Conservation (phyloP, 1,140 invertebrate genomes). For the Hycleus cichorii region DNA sequence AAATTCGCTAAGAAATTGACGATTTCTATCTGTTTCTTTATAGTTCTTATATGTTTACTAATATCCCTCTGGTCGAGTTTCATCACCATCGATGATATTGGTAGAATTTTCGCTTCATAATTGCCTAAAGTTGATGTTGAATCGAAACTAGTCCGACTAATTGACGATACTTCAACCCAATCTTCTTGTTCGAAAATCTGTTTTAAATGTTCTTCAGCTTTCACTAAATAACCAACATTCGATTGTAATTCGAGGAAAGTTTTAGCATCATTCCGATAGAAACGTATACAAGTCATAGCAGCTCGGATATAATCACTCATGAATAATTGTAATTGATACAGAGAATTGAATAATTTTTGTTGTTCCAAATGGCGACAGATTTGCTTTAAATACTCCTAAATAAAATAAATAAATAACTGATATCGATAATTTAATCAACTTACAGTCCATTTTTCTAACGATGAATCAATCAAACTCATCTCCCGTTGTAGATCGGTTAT, state of each 20-base stretch:
- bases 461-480: constrained; percentile 54
- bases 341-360: constrained; percentile 52
- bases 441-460: constrained; percentile 54
- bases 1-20: constrained; percentile 56
- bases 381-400: constrained; percentile 54
- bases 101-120: constrained; percentile 41
- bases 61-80: constrained; percentile 59
- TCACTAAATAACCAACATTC: constrained; percentile 48
- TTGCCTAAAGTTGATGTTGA: constrained; percentile 25
- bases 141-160: constrained; percentile 11
- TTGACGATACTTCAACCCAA: constrained; percentile 38
- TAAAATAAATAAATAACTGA: constrained; percentile 7
- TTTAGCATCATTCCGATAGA: constrained; percentile 52
- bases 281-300: constrained; percentile 64
- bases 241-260: constrained; percentile 50
- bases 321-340: constrained; percentile 62
- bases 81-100: constrained; percentile 44
- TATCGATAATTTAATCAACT: constrained; percentile 16
- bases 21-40: constrained; percentile 60
- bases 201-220: constrained; percentile 57
- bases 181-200: constrained; percentile 43
- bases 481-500: constrained; percentile 51
- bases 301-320: constrained; percentile 62
- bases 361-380: constrained; percentile 59
- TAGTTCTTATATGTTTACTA: constrained; percentile 63